Evolutionary conservation across 2,113 vertebrate species (phyloP).

Genomic region (Vanacampus margaritifer): DNA sequence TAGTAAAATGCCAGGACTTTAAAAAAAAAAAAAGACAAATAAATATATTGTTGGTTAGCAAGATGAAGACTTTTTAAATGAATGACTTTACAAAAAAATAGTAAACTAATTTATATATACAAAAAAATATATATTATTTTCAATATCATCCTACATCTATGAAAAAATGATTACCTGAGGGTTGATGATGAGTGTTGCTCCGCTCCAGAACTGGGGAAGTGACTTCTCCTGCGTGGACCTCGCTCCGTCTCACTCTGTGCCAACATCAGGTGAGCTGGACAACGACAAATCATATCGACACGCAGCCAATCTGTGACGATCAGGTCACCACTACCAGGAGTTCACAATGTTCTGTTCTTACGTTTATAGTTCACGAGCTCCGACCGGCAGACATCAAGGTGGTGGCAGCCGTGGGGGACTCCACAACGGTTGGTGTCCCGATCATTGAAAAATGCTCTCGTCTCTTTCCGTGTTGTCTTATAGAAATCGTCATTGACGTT

Average conservation of each 20-base stretch:
- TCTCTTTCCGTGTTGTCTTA: too few relatives aligned
- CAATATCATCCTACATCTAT: too few relatives aligned
- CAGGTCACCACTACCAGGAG: neutral
- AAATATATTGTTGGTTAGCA: too few relatives aligned
- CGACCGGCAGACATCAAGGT: constrained; percentile 82
- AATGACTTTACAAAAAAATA: too few relatives aligned
- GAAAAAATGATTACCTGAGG: too few relatives aligned
- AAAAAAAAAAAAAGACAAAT: too few relatives aligned
- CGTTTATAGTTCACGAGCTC: constrained; percentile 76
- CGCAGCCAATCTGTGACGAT: neutral
- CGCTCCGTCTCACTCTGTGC: constrained; percentile 64
- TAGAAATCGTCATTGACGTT: too few relatives aligned
- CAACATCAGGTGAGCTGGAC: constrained; percentile 80
- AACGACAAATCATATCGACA: constrained; percentile 2
- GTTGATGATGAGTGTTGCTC: neutral
- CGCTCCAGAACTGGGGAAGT: constrained; percentile 84
- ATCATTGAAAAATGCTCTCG: too few relatives aligned
- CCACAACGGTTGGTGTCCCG: constrained; percentile 76
- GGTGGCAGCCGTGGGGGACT: constrained; percentile 85
- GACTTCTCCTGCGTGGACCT: constrained; percentile 73
- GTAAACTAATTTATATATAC: too few relatives aligned
- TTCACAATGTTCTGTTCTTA: neutral
- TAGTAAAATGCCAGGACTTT: too few relatives aligned
- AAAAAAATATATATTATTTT: too few relatives aligned
- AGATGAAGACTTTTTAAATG: too few relatives aligned